These are phyloP conservation scores for Thaleichthys pacificus DNA, from an alignment of 2,797 vertebrate species.

Conservation along the genomic window DNA sequence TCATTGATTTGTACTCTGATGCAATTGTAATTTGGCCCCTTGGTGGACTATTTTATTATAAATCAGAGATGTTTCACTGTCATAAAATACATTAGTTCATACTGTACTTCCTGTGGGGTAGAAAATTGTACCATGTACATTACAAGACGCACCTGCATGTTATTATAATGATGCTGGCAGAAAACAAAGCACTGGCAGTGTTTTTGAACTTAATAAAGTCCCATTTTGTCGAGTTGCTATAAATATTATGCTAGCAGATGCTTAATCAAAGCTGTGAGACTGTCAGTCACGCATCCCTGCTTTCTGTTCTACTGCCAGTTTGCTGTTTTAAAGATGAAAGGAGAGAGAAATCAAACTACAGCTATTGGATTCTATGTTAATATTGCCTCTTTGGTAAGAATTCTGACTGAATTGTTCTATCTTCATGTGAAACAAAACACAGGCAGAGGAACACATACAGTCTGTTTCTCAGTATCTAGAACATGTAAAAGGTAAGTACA, in stretches of 20 bases:
- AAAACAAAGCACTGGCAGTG: neutral
- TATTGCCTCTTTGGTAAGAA: conserved; percentile 20
- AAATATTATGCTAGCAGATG: conserved; percentile 27
- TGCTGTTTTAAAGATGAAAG: conserved; percentile 23
- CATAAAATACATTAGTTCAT: too few relatives aligned
- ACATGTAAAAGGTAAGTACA: too few relatives aligned
- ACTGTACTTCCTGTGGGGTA: too few relatives aligned
- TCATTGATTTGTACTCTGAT: too few relatives aligned
- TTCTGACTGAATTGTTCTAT: conserved; percentile 31
- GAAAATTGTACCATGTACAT: too few relatives aligned
- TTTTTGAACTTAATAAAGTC: conserved; percentile 9
- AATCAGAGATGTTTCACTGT: too few relatives aligned
- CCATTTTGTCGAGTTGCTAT: conserved; percentile 27
- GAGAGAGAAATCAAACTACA: conserved; percentile 36
- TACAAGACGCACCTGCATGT: too few relatives aligned
- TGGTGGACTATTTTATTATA: too few relatives aligned
- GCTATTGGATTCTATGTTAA: conserved; percentile 42
- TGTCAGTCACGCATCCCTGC: conserved; percentile 43
- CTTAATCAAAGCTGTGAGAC: conserved; percentile 22
- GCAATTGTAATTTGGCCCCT: too few relatives aligned
- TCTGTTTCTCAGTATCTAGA: neutral
- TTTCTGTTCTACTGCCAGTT: neutral
- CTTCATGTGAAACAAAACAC: conserved; percentile 39
- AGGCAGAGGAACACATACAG: neutral
- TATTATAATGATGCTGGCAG: neutral